Conservation (phyloP, 23 tunicate species). For the Halocynthia aurantium region DNA sequence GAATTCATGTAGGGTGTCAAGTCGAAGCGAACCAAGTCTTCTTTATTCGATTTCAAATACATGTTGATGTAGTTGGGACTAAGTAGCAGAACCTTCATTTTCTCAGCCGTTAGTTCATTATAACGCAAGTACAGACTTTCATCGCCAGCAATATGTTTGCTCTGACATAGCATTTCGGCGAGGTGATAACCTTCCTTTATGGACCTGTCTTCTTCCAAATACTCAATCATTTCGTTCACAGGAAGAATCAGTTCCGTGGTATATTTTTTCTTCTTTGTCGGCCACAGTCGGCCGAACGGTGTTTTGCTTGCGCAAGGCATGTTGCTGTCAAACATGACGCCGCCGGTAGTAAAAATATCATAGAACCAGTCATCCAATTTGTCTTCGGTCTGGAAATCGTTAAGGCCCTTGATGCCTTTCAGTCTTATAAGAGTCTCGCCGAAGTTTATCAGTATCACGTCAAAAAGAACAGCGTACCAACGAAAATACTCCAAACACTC, state of each 20-base stretch:
- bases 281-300: conserved; percentile 27
- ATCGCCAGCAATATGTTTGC: conserved; percentile 20
- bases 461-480: conserved; percentile 29
- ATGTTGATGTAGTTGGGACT: background rate
- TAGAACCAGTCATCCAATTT: conserved; percentile 31
- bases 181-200: conserved; percentile 39
- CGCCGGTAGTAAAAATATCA: conserved; percentile 24
- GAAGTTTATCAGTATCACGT: conserved; percentile 26
- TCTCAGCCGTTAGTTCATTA: background rate
- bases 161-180: conserved; percentile 17
- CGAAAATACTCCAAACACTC: conserved; percentile 36
- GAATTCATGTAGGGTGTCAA: background rate
- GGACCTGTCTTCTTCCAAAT: conserved; percentile 10
- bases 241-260: conserved; percentile 30
- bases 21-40: background rate
- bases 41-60: background rate
- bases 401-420: conserved; percentile 24
- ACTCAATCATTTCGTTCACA: conserved; percentile 27
- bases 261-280: conserved; percentile 27
- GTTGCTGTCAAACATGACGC: conserved; percentile 32
- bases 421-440: conserved; percentile 27
- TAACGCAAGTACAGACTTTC: conserved; percentile 1
- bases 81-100: background rate
- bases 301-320: conserved; percentile 48
- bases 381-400: conserved; percentile 5